phyloP scores from a whole-genome alignment of 2,888 invertebrate species.

The Andricus curvator region DNA sequence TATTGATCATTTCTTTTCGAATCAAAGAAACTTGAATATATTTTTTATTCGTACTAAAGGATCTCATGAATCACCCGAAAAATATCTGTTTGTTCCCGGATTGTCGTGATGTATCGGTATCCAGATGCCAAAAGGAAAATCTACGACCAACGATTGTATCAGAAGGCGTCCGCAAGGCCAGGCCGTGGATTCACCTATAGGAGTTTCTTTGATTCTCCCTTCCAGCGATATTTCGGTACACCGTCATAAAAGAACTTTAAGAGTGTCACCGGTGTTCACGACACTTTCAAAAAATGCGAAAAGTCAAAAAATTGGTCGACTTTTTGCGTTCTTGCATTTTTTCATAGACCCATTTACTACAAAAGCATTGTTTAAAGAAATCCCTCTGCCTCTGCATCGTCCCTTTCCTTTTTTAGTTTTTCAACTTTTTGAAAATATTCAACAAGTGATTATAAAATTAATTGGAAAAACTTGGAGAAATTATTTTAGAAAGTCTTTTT shows the following conservation, averaged over 20 bases:
- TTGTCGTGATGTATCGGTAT: slow-evolving; percentile 56
- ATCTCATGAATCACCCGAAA: slow-evolving; percentile 28
- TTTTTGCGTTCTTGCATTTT: slow-evolving; percentile 44
- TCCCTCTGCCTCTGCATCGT: slow-evolving; percentile 1
- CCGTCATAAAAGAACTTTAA: slow-evolving; percentile 60
- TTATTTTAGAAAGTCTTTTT: background rate
- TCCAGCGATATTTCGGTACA: slow-evolving; percentile 93
- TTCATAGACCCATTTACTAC: background rate
- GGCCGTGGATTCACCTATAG: slow-evolving; percentile 87
- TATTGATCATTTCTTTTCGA: no score
- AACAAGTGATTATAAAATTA: background rate
- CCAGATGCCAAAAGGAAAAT: slow-evolving; percentile 76
- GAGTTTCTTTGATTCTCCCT: slow-evolving; percentile 92
- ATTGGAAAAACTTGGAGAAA: background rate
- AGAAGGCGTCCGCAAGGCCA: slow-evolving; percentile 74
- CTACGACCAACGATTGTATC: slow-evolving; percentile 78
- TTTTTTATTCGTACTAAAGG: background rate
- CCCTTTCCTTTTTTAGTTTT: slow-evolving; percentile 1
- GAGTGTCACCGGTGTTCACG: slow-evolving; percentile 56
- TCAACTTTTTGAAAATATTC: background rate
- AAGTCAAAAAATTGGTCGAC: slow-evolving; percentile 39
- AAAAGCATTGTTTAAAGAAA: slow-evolving; percentile 1
- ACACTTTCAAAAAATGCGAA: slow-evolving; percentile 18
- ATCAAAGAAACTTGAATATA: no score
- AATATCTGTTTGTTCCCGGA: slow-evolving; percentile 69